A percentile compares a stretch with the other conserved stretches of the same genome.
These are phyloP conservation scores for Clavelina lepadiformis DNA, from an alignment of 23 tunicate species.

Conservation along the genomic window DNA sequence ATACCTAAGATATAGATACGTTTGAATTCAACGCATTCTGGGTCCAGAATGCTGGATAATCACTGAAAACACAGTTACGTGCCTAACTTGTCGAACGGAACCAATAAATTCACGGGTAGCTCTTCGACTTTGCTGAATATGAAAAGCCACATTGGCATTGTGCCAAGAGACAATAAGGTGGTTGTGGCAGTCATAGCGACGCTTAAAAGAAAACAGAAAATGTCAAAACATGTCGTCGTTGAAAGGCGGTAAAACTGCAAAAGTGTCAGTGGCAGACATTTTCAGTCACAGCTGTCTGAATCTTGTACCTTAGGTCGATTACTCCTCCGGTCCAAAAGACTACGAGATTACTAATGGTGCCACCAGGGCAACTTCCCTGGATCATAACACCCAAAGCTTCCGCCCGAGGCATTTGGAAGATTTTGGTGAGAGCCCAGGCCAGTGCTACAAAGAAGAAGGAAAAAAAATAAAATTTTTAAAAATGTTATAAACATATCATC, in stretches of 20 bases:
- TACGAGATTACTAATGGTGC: slow-evolving; percentile 23
- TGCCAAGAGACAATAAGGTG: not conserved
- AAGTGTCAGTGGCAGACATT: no score
- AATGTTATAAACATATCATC: no score
- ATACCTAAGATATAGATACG: slow-evolving; percentile 19
- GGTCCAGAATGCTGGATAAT: no score
- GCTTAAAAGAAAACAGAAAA: no score
- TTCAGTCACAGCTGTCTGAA: no score
- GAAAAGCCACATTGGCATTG: not conserved
- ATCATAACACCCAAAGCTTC: slow-evolving; percentile 20
- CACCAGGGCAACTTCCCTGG: slow-evolving; percentile 34
- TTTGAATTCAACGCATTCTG: no score
- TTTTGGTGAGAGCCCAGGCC: slow-evolving; percentile 35
- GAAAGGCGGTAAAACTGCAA: no score
- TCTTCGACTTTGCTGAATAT: not conserved
- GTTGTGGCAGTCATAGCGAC: slow-evolving; percentile 1
- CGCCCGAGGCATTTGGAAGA: no score
- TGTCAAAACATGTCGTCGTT: no score
- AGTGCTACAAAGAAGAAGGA: slow-evolving; percentile 22
- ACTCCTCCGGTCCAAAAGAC: slow-evolving; percentile 29
- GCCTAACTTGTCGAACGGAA: not conserved
- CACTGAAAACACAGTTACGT: no score
- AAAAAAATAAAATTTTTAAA: no score
- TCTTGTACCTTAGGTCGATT: slow-evolving; percentile 33
- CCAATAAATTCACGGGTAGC: not conserved